phyloP scores from a whole-genome alignment of 2,113 vertebrate species.

The Lepus europaeus region DNA sequence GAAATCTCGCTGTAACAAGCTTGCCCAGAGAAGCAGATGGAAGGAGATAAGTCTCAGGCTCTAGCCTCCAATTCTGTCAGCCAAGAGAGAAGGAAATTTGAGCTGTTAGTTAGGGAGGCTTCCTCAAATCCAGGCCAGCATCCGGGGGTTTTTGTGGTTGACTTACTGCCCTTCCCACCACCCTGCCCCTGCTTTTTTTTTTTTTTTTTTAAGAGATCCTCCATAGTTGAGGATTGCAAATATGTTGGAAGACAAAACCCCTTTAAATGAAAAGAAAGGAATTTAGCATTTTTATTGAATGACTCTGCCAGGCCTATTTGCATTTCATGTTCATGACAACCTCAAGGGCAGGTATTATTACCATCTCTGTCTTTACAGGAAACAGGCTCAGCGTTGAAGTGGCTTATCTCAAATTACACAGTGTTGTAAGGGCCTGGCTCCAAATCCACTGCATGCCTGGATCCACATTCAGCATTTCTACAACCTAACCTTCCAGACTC shows the following conservation, averaged over 20 bases:
- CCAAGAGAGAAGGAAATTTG: slow-evolving; percentile 65
- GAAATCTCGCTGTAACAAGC: slow-evolving; percentile 57
- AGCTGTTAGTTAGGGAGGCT: slow-evolving; percentile 51
- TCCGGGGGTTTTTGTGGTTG: slow-evolving; percentile 7
- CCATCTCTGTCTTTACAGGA: slow-evolving; percentile 40
- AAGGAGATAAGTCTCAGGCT: slow-evolving; percentile 61
- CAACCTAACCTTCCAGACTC: background rate
- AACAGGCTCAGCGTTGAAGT: background rate
- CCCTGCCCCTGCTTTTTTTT: background rate
- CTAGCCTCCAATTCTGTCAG: slow-evolving; percentile 63
- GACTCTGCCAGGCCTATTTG: slow-evolving; percentile 47
- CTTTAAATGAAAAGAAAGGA: slow-evolving; percentile 57
- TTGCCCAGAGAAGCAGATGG: slow-evolving; percentile 56
- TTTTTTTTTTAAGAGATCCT: background rate
- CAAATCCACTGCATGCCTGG: no score
- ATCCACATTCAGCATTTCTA: background rate
- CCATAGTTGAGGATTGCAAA: slow-evolving; percentile 39
- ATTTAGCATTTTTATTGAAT: slow-evolving; percentile 39
- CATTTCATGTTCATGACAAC: slow-evolving; percentile 46
- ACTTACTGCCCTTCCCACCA: background rate
- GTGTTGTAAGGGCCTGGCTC: background rate
- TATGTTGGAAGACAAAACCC: slow-evolving; percentile 55
- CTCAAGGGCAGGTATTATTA: background rate
- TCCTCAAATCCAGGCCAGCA: slow-evolving; percentile 11
- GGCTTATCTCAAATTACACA: background rate